phyloP scores from a whole-genome alignment of 1,140 invertebrate species.

The Drosophila lini region DNA sequence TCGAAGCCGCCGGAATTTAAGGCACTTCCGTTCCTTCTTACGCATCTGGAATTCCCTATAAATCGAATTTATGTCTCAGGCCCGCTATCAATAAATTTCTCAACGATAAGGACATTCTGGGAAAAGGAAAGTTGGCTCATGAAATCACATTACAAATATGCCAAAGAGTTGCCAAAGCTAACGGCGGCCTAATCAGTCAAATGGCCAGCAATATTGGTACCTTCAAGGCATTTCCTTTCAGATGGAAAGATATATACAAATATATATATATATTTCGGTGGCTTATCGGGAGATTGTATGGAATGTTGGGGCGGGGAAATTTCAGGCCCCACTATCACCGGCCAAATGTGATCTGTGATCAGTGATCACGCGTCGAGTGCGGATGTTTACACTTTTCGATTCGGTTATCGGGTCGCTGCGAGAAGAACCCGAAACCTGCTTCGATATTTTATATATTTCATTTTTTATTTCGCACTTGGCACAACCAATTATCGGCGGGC shows the following conservation, averaged over 20 bases:
- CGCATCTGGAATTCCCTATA: constrained; percentile 21
- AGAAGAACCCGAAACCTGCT: constrained; percentile 19
- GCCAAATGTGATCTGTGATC: constrained; percentile 23
- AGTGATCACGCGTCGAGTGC: constrained; percentile 39
- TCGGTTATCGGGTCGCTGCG: constrained; percentile 28
- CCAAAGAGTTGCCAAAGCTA: constrained; percentile 10
- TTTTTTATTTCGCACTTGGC: constrained; percentile 34
- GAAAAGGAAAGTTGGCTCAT: constrained; percentile 33
- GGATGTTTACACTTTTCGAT: constrained; percentile 48
- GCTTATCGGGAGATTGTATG: constrained; percentile 24
- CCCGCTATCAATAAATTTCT: constrained; percentile 25
- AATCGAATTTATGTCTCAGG: constrained; percentile 8
- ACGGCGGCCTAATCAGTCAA: constrained; percentile 57
- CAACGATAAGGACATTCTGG: constrained; percentile 15
- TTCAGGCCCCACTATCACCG: background rate
- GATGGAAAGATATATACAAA: background rate
- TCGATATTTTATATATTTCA: constrained; percentile 2
- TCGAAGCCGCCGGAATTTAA: background rate
- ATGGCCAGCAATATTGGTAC: constrained; percentile 3
- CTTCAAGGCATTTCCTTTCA: constrained; percentile 28
- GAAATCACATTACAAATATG: constrained; percentile 63
- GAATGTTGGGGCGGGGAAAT: constrained; percentile 15
- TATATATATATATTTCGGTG: background rate
- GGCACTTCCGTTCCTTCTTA: constrained; percentile 13
- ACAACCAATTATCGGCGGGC: constrained; percentile 45